phyloP scores from a whole-genome alignment of 2,797 vertebrate species.

The Melanitta fusca region DNA sequence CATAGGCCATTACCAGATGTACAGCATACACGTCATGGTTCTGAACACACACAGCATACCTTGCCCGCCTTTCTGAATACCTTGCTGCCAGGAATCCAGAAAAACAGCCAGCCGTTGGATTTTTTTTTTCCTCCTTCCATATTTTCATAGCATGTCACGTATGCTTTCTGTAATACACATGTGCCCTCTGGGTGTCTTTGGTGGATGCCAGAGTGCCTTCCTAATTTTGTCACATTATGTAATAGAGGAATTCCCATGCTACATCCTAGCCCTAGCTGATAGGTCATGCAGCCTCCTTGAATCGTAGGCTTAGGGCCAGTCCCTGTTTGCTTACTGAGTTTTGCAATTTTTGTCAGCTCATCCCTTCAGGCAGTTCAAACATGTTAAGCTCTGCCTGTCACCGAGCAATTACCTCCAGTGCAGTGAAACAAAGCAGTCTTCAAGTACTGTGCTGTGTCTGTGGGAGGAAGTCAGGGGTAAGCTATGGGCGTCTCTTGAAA shows the following conservation, averaged over 20 bases:
- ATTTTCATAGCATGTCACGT: not conserved
- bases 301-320: not conserved
- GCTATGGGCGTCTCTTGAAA: not conserved
- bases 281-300: not conserved
- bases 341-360: conserved; percentile 23
- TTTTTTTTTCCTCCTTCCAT: not conserved
- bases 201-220: not conserved
- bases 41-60: accelerated
- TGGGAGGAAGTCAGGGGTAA: not conserved
- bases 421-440: not conserved
- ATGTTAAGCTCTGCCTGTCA: conserved; percentile 27
- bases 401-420: not conserved
- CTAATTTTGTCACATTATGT: not conserved
- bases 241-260: not conserved
- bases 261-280: not conserved
- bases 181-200: not conserved
- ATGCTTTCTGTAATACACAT: not conserved
- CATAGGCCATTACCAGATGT: accelerated
- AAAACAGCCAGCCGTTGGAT: not conserved
- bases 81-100: not conserved
- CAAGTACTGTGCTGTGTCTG: not conserved
- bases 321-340: not conserved
- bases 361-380: conserved; percentile 23
- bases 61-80: not conserved
- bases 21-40: accelerated